Percentiles rank a stretch among this genome's conserved stretches.
These are phyloP conservation scores for Thaumetopoea pityocampa DNA, from an alignment of 1,140 invertebrate species.

Conservation along the genomic window DNA sequence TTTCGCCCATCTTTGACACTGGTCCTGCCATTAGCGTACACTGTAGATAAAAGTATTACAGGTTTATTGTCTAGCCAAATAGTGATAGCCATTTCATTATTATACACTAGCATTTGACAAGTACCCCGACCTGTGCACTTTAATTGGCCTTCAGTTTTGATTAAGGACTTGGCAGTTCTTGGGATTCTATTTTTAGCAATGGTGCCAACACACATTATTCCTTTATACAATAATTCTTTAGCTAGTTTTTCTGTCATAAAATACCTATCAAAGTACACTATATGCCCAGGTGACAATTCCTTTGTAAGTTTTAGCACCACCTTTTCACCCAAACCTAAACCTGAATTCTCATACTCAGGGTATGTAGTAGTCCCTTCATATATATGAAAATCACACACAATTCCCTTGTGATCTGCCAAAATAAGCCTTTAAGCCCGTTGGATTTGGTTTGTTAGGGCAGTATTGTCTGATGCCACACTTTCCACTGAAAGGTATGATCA, in stretches of 20 bases:
- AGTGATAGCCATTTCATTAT: background rate
- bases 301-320: slow-evolving; percentile 14
- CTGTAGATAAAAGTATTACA: background rate
- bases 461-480: slow-evolving; percentile 6
- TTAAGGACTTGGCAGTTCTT: background rate
- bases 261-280: slow-evolving; percentile 23
- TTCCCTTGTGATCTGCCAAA: slow-evolving; percentile 2
- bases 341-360: slow-evolving; percentile 8
- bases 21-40: background rate
- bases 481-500: slow-evolving; percentile 15
- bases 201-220: slow-evolving; percentile 17
- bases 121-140: background rate
- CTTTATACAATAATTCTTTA: slow-evolving; percentile 7
- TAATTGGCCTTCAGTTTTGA: background rate
- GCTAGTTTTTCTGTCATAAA: slow-evolving; percentile 18
- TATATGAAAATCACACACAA: slow-evolving; percentile 11
- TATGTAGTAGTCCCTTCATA: slow-evolving; percentile 22
- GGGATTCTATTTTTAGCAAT: background rate
- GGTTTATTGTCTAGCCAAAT: background rate
- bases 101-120: background rate
- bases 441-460: slow-evolving; percentile 16
- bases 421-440: slow-evolving; percentile 13
- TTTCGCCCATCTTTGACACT: background rate
- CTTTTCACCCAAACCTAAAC: slow-evolving; percentile 18
- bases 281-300: slow-evolving; percentile 16